A percentile compares a stretch with the other conserved stretches of the same genome.
Evolutionary conservation across 2,797 vertebrate species (phyloP).

Genomic region (Alectoris magna): DNA sequence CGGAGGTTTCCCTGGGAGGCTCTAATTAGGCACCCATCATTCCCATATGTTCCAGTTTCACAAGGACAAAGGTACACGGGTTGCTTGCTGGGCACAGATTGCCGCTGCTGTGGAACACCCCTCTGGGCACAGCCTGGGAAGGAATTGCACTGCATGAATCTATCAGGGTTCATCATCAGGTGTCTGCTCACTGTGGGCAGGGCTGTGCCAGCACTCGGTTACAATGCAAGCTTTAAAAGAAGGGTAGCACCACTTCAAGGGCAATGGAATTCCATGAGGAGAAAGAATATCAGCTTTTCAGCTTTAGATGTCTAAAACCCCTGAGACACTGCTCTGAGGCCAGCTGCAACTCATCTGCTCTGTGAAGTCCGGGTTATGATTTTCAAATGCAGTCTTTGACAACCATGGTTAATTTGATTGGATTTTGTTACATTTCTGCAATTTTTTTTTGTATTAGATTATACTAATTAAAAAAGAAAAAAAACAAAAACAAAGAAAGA

Average conservation of each 20-base stretch:
- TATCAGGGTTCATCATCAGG: background rate
- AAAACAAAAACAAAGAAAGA: too few species aligned
- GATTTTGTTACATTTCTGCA: background rate
- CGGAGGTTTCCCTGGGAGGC: background rate
- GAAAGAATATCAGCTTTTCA: background rate
- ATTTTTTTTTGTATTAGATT: background rate
- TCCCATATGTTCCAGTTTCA: background rate
- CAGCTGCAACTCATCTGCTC: background rate
- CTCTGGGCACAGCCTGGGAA: background rate
- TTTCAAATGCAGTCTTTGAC: background rate
- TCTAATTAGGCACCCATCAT: background rate
- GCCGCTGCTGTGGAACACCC: background rate
- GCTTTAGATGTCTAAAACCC: background rate
- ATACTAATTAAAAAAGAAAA: background rate
- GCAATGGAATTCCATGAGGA: background rate
- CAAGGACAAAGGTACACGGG: rapidly evolving
- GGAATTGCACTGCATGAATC: rapidly evolving
- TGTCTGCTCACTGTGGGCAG: rapidly evolving
- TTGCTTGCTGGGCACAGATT: background rate
- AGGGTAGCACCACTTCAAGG: background rate
- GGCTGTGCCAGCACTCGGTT: background rate
- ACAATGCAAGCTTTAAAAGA: background rate
- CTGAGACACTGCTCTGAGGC: background rate
- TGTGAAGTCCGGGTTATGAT: background rate
- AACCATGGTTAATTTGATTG: background rate